Evolutionary conservation across 2,113 vertebrate genomes (phyloP).

Genomic region (Rattus rattus): DNA sequence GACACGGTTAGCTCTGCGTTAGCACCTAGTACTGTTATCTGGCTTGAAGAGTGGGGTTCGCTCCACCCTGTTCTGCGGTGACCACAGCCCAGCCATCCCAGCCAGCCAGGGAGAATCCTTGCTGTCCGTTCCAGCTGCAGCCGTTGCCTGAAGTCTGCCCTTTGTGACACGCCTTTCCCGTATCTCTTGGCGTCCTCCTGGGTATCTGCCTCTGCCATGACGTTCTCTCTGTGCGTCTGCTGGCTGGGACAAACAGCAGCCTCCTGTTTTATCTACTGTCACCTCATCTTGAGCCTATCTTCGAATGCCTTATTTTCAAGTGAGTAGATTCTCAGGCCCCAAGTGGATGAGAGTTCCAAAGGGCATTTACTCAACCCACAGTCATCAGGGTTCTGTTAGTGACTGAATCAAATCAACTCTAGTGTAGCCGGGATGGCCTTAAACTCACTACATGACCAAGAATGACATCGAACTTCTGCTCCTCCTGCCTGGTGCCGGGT

Average conservation of each 20-base stretch:
- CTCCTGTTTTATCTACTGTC: fast-evolving
- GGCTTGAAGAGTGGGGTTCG: neutral
- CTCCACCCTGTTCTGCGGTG: neutral
- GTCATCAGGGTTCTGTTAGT: too few species aligned
- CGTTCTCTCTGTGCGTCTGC: neutral
- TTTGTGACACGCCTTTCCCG: neutral
- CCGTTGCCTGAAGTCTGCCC: fast-evolving
- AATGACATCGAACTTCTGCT: neutral
- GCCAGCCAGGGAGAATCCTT: neutral
- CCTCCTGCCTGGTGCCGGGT: neutral
- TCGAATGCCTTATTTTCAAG: neutral
- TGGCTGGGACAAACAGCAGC: too few species aligned
- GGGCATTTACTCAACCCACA: neutral
- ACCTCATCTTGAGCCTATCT: neutral
- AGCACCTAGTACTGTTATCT: too few species aligned
- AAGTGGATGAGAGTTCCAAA: neutral
- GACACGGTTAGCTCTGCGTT: neutral
- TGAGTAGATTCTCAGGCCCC: neutral
- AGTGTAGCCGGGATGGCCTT: neutral
- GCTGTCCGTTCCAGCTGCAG: neutral
- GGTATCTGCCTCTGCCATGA: fast-evolving
- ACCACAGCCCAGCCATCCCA: too few species aligned
- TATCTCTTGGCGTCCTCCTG: fast-evolving
- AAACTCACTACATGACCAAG: fast-evolving
- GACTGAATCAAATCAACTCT: neutral